Evolutionary conservation across 2,113 vertebrate species (phyloP).

Genomic region (Coregonus clupeaformis): DNA sequence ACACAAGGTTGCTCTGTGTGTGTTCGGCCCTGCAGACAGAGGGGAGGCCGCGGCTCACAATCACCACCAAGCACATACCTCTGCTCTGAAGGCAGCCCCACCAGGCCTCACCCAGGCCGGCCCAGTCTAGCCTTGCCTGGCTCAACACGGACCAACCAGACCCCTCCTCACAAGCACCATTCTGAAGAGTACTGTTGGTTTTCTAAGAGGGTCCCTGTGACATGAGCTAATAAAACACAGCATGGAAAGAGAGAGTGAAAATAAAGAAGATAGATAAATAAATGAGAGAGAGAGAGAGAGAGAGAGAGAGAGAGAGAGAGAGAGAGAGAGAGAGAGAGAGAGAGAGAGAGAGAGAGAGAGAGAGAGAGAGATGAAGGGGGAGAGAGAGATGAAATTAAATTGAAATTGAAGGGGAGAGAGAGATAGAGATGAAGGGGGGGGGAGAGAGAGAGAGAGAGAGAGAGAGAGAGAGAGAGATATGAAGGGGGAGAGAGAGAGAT

Average conservation of each 20-base stretch:
- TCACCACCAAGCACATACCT: slow-evolving; percentile 70
- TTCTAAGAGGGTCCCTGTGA: slow-evolving; percentile 61
- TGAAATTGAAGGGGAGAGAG: too few species aligned
- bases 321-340: slow-evolving; percentile 10
- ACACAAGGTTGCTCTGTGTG: slow-evolving; percentile 78
- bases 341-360: slow-evolving; percentile 11
- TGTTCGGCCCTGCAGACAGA: slow-evolving; percentile 71
- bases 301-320: not conserved
- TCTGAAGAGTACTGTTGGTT: slow-evolving; percentile 64
- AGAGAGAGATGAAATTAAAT: slow-evolving; percentile 15
- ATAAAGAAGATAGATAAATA: slow-evolving; percentile 24
- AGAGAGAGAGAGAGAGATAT: not conserved
- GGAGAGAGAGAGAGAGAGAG: slow-evolving; percentile 1
- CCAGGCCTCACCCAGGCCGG: slow-evolving; percentile 30
- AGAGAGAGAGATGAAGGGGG: slow-evolving; percentile 1
- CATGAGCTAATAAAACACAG: slow-evolving; percentile 69
- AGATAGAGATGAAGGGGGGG: not conserved
- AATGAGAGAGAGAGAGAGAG: not conserved
- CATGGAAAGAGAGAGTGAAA: slow-evolving; percentile 17
- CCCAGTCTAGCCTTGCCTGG: not conserved
- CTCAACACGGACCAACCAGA: slow-evolving; percentile 48
- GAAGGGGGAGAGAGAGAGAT: slow-evolving; percentile 12
- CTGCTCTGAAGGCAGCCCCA: slow-evolving; percentile 57
- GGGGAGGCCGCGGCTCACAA: slow-evolving; percentile 60
- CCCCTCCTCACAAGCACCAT: slow-evolving; percentile 41